A percentile compares a stretch with the other conserved stretches of the same genome.
Conservation (phyloP, 2,888 invertebrate genomes). For the Antheraea yamamai region DNA sequence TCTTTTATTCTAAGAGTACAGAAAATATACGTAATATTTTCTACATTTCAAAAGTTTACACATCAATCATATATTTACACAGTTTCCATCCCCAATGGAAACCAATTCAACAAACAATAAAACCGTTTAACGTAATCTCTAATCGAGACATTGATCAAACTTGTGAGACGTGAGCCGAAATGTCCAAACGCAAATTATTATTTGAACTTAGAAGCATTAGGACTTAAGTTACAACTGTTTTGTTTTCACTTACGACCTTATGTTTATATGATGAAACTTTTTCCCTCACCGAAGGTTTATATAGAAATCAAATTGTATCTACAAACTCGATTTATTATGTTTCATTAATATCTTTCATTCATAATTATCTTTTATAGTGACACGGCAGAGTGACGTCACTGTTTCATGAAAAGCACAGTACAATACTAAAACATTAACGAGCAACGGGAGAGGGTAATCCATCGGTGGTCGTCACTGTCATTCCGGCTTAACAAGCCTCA, state of each 20-base stretch:
- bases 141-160: slow-evolving; percentile 22
- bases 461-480: too few relatives aligned
- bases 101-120: slow-evolving; percentile 36
- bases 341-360: neutral
- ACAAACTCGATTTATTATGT: neutral
- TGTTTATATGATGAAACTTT: neutral
- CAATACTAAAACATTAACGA: too few relatives aligned
- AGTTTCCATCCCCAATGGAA: slow-evolving; percentile 26
- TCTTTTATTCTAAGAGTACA: neutral
- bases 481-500: too few relatives aligned
- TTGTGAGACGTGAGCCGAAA: slow-evolving; percentile 5
- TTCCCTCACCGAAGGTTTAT: neutral
- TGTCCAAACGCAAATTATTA: neutral
- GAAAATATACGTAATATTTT: slow-evolving; percentile 2
- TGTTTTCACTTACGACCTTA: neutral
- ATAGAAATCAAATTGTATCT: neutral
- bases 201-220: neutral
- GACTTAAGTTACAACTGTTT: neutral
- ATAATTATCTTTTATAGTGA: too few relatives aligned
- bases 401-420: too few relatives aligned
- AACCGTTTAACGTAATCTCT: slow-evolving; percentile 35
- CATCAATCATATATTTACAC: slow-evolving; percentile 12
- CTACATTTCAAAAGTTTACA: neutral
- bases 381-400: too few relatives aligned
- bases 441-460: too few relatives aligned